Conservation (phyloP, 2,113 vertebrate genomes). For the Pygoscelis antarcticus region DNA sequence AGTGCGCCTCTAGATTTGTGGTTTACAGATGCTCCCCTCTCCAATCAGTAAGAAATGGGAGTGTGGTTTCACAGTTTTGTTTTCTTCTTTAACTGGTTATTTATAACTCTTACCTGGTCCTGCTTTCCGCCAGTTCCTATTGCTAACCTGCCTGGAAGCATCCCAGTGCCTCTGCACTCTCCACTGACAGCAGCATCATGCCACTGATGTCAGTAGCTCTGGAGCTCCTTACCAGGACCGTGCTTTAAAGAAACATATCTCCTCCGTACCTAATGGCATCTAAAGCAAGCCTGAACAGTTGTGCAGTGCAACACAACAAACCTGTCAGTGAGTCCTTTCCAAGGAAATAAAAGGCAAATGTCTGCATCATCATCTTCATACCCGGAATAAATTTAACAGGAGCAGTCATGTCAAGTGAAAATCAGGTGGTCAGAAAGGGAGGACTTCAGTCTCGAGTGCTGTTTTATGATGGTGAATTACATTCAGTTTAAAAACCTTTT, state of each 20-base stretch:
- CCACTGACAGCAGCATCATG: accelerated
- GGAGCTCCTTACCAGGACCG: not conserved
- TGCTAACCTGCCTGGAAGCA: accelerated
- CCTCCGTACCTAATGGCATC: accelerated
- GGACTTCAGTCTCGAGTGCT: not conserved
- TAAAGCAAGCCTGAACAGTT: not conserved
- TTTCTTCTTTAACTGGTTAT: not conserved
- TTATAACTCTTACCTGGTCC: not conserved
- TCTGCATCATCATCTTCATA: accelerated
- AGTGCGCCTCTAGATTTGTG: accelerated
- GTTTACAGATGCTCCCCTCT: not conserved
- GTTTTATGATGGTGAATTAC: not conserved
- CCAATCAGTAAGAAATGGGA: not conserved
- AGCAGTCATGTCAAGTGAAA: accelerated
- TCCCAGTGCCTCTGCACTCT: not conserved
- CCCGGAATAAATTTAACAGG: not conserved
- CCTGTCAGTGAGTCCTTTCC: not conserved
- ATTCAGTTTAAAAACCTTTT: not conserved
- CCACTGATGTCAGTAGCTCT: accelerated
- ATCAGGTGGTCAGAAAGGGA: not conserved
- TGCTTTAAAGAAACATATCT: no score
- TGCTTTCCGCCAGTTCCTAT: not conserved
- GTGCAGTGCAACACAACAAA: not conserved
- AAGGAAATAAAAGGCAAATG: not conserved
- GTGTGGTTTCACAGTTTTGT: not conserved